Evolutionary conservation across 2,888 invertebrate genomes (phyloP), one percentile per base, ranked within the genome.

Genomic region (Leucozona laternaria): DNA sequence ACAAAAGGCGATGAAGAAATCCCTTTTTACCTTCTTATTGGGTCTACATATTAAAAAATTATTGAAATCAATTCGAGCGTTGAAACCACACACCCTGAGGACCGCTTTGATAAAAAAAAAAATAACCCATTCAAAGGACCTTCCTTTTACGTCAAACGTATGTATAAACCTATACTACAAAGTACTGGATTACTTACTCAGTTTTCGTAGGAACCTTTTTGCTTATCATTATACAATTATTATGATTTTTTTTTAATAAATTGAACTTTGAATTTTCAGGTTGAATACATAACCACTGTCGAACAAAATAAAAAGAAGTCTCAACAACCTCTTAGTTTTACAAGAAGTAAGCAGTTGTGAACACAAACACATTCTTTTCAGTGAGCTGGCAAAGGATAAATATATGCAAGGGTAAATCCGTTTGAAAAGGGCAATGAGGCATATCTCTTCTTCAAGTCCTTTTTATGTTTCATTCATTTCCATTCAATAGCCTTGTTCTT

Each of bases 281-380:
- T 85, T 81, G 77, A 85, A 71, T 77, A 73, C 77, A 81, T 77
- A 48, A 77, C 80, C 58, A 72, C 64, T 77, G 45, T 73, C 28
- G 77, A 80, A 40, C 57, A 20, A 77, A 7, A 58, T 62, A 57
- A 72, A 80, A 73, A 73, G 66, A n/a, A 84, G 81, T 85, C 85
- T 85, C 81, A 81, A 81, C 48, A 85, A 57, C 60, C 81, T 68
- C 85, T 81, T 78, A 17, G 81, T 81, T 85, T 77, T 50, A 62
- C 85, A 85, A 78, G 73, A 62, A 80, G 60, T 73, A 81, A 77
- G 64, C 55, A 70, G 70, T 84, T 80, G 84, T 79, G 76, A 79
- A 72, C 77, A 73, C 81, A 31, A n/a, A n/a, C n/a, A n/a, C n/a
- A 72, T 25, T 8, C 77, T 77, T 64, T 81, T 62, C 60, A 81